Conservation (phyloP, 2,888 invertebrate species). For the Priocnemis perturbator region DNA sequence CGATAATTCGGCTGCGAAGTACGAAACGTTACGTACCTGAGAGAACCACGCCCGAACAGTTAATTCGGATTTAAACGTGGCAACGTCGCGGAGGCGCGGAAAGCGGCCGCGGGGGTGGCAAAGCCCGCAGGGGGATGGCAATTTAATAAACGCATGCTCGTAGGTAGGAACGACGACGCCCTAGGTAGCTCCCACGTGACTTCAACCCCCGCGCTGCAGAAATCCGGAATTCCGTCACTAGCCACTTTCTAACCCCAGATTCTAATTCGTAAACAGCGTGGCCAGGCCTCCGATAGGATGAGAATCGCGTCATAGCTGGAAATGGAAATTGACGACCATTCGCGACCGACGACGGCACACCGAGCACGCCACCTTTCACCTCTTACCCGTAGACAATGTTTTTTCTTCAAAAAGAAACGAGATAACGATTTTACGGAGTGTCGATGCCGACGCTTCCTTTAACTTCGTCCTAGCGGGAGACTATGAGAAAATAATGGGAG, state of each 20-base stretch:
- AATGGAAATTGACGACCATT: too few species aligned
- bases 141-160: conserved; percentile 67
- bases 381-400: too few species aligned
- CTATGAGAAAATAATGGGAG: too few species aligned
- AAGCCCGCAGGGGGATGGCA: conserved; percentile 51
- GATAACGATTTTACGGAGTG: too few species aligned
- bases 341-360: too few species aligned
- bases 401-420: too few species aligned
- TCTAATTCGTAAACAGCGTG: not conserved
- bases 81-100: conserved; percentile 50
- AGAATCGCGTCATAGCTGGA: too few species aligned
- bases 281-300: not conserved
- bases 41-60: conserved; percentile 57
- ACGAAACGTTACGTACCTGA: conserved; percentile 45
- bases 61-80: conserved; percentile 66
- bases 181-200: conserved; percentile 39
- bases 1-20: not conserved
- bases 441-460: too few species aligned
- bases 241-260: conserved; percentile 47
- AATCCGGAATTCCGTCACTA: conserved; percentile 27
- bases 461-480: too few species aligned
- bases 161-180: conserved; percentile 34
- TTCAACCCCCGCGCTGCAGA: conserved; percentile 42
- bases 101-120: conserved; percentile 36
- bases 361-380: too few species aligned